Base-by-base conservation (phyloP, 2,888 invertebrate species). In the Lasioglossum villosulum region DNA sequence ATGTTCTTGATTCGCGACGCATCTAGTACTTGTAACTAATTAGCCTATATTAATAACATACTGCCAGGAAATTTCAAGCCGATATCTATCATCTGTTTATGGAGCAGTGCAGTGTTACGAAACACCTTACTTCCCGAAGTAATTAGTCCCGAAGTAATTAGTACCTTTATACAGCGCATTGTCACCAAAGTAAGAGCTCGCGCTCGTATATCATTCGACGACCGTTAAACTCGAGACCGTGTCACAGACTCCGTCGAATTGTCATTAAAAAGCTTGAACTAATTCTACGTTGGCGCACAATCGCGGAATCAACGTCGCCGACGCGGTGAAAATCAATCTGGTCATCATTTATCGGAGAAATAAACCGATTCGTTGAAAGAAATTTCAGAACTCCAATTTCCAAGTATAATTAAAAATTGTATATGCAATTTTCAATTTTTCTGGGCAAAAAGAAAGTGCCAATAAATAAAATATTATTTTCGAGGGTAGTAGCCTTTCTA, bases 121-220 rank as follows among this genome's bases (percentile, higher is more conserved):
- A 79, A 74, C 86, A 88, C 88, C 75, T 87, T 89, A 84, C 89
- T 89, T 84, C 82, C 77, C 48, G 72, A 86, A 87, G 88, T 88
- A 89, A 88, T 89, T 89, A 89, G 87, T 88, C 75, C 45, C 80
- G 80, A 87, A 89, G 88, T 88, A 89, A 89, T 89, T 89, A 89
- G 85, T 82, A 81, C 83, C 89, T 88, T 87, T 87, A 87, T 83
- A 63, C 84, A 59, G 71, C 66, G 82, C 77, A 84, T 86, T 88
- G 86, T 88, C 88, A 72, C 66, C 80, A 75, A 83, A 84, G 88
- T 81, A 86, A 86, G 77, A 78, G 81, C 81, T 63, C 30, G 39
- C 23, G 74, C 80, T 86, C 86, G 76, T 80, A 81, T 82, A 80
- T 80, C 75, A 63, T 84, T 74, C 74, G 82, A n/a, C 52, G 77